phyloP scores from a whole-genome alignment of 2,888 invertebrate species.

The Byasa hedistus region DNA sequence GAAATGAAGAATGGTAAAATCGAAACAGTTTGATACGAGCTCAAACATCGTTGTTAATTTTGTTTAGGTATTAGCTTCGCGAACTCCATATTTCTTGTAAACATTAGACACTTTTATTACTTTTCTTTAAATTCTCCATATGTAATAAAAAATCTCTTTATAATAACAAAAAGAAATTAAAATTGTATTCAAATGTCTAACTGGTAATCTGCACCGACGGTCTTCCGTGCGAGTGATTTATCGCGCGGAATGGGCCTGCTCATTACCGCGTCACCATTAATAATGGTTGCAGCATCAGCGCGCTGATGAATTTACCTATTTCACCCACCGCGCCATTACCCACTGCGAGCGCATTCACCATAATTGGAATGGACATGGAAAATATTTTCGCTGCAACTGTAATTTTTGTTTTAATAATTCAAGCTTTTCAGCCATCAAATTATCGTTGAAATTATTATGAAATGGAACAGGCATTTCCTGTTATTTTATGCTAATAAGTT shows the following conservation, averaged over 20 bases:
- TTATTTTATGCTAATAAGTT: no score
- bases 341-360: slow-evolving; percentile 28
- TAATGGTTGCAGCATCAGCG: slow-evolving; percentile 50
- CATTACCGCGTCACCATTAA: slow-evolving; percentile 72
- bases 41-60: neutral
- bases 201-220: slow-evolving; percentile 28
- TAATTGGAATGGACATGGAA: slow-evolving; percentile 32
- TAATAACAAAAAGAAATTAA: neutral
- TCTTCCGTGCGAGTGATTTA: slow-evolving; percentile 55
- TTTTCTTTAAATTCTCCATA: no score
- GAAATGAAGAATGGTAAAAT: neutral
- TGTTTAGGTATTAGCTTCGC: neutral
- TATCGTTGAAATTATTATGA: no score
- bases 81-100: no score
- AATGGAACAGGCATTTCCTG: no score
- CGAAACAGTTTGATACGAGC: neutral
- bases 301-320: slow-evolving; percentile 57
- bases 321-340: slow-evolving; percentile 39
- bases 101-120: no score
- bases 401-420: slow-evolving; percentile 3
- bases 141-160: no score
- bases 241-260: slow-evolving; percentile 51
- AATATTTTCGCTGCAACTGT: slow-evolving; percentile 30
- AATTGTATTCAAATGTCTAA: slow-evolving; percentile 15
- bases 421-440: neutral